Evolutionary conservation across 1,140 invertebrate genomes (phyloP).

Genomic region (Macrotrachela quadricornifera): DNA sequence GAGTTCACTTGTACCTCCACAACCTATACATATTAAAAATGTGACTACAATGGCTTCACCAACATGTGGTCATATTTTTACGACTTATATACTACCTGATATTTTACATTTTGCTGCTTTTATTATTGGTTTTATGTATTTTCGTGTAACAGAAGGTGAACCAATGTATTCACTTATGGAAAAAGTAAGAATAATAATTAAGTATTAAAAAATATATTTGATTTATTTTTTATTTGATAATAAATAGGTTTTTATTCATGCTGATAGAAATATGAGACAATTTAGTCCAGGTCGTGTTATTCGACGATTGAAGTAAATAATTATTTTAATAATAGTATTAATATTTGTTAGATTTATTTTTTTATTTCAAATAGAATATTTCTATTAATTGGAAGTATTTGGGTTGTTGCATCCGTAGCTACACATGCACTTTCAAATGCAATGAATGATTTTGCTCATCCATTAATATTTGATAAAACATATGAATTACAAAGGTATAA

Average conservation of each 20-base stretch:
- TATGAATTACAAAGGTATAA: too few relatives aligned
- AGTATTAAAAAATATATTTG: too few relatives aligned
- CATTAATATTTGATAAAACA: too few relatives aligned
- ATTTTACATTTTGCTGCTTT: slow-evolving; percentile 51
- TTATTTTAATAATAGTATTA: slow-evolving; percentile 9
- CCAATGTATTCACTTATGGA: slow-evolving; percentile 71
- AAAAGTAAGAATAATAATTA: slow-evolving; percentile 37
- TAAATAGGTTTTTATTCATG: slow-evolving; percentile 11
- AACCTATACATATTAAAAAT: too few relatives aligned
- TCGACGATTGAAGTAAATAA: slow-evolving; percentile 6
- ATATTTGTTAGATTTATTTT: background rate
- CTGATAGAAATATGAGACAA: background rate
- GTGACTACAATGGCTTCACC: too few relatives aligned
- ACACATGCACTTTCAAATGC: too few relatives aligned
- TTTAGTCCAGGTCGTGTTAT: slow-evolving; percentile 2
- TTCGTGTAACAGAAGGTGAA: slow-evolving; percentile 59
- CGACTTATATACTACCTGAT: slow-evolving; percentile 55
- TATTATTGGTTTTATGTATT: slow-evolving; percentile 50
- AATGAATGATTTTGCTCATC: too few relatives aligned
- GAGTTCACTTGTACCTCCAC: too few relatives aligned
- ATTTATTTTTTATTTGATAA: slow-evolving; percentile 16
- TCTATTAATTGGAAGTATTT: too few relatives aligned
- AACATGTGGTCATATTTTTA: slow-evolving; percentile 31
- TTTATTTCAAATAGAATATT: too few relatives aligned
- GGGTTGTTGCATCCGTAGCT: too few relatives aligned